Evolutionary conservation across 2,888 invertebrate genomes (phyloP).

Genomic region (Dusona sp.): DNA sequence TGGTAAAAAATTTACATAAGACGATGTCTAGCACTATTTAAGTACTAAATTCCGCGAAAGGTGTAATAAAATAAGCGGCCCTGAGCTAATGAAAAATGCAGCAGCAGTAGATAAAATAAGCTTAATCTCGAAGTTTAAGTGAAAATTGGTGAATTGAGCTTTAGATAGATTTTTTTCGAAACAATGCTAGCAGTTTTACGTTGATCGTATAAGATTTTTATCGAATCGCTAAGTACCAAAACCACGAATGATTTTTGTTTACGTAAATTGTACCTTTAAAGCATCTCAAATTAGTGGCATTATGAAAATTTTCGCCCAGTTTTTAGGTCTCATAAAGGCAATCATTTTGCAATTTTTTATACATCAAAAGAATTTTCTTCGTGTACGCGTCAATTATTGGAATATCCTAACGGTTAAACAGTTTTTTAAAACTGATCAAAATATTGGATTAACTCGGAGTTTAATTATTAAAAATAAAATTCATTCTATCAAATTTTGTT

Average conservation of each 20-base stretch:
- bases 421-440: neutral
- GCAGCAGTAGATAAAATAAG: neutral
- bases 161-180: neutral
- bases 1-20: neutral
- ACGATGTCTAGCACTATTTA: neutral
- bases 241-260: neutral
- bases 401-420: neutral
- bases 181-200: neutral
- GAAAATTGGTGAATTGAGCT: neutral
- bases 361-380: neutral
- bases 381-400: neutral
- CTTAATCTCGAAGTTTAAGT: neutral
- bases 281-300: neutral
- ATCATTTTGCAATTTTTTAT: neutral
- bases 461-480: neutral
- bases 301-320: neutral
- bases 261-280: neutral
- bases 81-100: neutral
- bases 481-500: conserved; percentile 16
- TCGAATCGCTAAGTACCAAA: neutral
- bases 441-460: neutral
- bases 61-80: neutral
- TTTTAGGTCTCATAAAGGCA: neutral
- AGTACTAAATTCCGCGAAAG: neutral
- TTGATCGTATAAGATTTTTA: neutral